Evolutionary conservation across 64 coral and sea anemone genomes (phyloP), one percentile per base, ranked within the genome.

Genomic region (Actinia tenebrosa): DNA sequence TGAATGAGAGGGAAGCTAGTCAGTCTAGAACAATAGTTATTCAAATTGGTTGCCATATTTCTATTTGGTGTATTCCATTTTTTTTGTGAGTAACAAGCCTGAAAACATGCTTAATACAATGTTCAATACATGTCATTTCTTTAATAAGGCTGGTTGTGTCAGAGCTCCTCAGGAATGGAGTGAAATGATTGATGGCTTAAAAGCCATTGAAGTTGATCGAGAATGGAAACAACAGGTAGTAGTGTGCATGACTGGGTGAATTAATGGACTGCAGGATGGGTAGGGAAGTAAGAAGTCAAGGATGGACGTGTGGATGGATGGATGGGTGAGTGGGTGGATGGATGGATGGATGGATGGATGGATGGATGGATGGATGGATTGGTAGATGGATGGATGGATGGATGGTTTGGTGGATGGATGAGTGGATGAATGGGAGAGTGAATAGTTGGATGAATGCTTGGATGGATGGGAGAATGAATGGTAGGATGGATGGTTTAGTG

Each of bases 71-170:
- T 50, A 50, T 50, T 8, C 47, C 47, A 37, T 37, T 50, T 1
- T 8, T 50, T 50, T 50, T 50, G 47, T 50, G 7, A 50, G 47
- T 37, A 50, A 50, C 47, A 50, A 50, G 47, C 7, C 47, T 50
- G 47, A 50, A 50, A 50, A 50, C 7, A 50, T 50, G 3, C 0
- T 3, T 4, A 4, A 50, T 50, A 50, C 47, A 68, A 16, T 43
- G n/a, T 71, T 44, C 2, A 23, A 23, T 66, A 23, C 2, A 46
- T 37, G 10, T 68, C 54, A 45, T 45, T 80, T n/a, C 6, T 86
- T 54, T 43, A 63, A 7, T 26, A 95, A 58, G 94, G 94, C 87
- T 84, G 94, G 94, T 17, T 95, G 94, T 78, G 59, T 89, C 13
- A 80, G 20, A 27, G 87, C 82, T 46, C 90, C 90, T 15, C 84